These are phyloP conservation scores for Polydrusus tereticollis DNA, from an alignment of 2,888 invertebrate genomes.

Conservation along the genomic window DNA sequence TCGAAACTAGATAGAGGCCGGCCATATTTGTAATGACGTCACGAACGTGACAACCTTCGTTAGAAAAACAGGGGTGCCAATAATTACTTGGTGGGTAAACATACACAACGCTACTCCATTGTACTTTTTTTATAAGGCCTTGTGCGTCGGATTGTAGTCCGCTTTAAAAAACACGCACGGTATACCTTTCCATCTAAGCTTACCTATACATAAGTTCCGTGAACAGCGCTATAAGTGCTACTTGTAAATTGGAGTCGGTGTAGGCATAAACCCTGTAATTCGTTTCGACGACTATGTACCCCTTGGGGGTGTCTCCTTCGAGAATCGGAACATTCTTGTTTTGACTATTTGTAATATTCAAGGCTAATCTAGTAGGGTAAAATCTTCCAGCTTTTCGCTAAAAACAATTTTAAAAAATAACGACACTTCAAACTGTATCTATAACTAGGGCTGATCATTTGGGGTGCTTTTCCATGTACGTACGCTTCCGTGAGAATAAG, in stretches of 20 bases:
- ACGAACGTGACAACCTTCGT: too few relatives aligned
- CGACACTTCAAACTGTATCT: neutral
- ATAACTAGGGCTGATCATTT: neutral
- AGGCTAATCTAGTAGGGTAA: constrained; percentile 93
- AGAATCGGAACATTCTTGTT: constrained; percentile 65
- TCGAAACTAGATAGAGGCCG: too few relatives aligned
- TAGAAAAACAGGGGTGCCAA: too few relatives aligned
- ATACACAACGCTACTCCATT: too few relatives aligned
- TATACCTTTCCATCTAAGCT: neutral
- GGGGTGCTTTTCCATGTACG: too few relatives aligned
- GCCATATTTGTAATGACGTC: too few relatives aligned
- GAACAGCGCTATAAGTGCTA: constrained; percentile 92
- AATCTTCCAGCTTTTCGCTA: constrained; percentile 91
- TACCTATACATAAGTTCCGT: constrained; percentile 92
- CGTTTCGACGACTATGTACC: constrained; percentile 96
- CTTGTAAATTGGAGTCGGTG: constrained; percentile 91
- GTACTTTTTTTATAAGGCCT: too few relatives aligned
- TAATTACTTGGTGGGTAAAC: too few relatives aligned
- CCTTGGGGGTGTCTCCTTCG: constrained; percentile 75
- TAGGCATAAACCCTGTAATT: constrained; percentile 97
- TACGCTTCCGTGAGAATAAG: too few relatives aligned
- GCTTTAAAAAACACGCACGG: neutral
- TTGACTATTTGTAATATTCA: constrained; percentile 79
- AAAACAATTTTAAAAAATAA: constrained; percentile 39
- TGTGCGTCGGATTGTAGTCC: too few relatives aligned